These are phyloP conservation scores for Hycleus cichorii DNA, from an alignment of 1,140 invertebrate genomes.

Conservation along the genomic window DNA sequence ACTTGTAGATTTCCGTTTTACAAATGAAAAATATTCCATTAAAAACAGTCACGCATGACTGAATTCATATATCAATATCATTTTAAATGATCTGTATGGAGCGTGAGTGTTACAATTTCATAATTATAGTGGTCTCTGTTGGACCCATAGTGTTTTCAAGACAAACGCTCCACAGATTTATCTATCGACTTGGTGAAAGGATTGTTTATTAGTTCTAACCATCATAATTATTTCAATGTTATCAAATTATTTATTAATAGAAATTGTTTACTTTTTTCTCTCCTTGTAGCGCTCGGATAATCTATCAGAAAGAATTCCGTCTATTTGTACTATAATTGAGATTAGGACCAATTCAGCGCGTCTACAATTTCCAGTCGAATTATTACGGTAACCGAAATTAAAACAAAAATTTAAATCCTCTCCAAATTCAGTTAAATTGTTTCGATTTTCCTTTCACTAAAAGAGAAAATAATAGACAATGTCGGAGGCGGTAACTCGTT, in stretches of 20 bases:
- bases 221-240: not conserved
- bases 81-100: slow-evolving; percentile 6
- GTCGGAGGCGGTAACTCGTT: too few species aligned
- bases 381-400: too few species aligned
- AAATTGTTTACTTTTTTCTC: not conserved
- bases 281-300: too few species aligned
- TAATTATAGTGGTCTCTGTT: slow-evolving; percentile 7
- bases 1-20: not conserved
- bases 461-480: too few species aligned
- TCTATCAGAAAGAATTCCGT: too few species aligned
- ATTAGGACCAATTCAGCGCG: too few species aligned
- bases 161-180: slow-evolving; percentile 8
- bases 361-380: too few species aligned
- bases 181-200: slow-evolving; percentile 7
- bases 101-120: slow-evolving; percentile 14
- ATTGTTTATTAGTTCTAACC: slow-evolving; percentile 5
- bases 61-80: slow-evolving; percentile 8
- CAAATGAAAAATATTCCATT: slow-evolving; percentile 12
- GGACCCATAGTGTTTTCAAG: slow-evolving; percentile 1
- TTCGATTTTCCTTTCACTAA: too few species aligned
- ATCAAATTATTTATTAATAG: slow-evolving; percentile 1
- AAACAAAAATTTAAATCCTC: too few species aligned
- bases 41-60: slow-evolving; percentile 10
- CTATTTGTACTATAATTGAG: too few species aligned
- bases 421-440: too few species aligned